Base-by-base conservation (phyloP, 2,113 vertebrate genomes). In the Pseudolaguvia tuberculata region DNA sequence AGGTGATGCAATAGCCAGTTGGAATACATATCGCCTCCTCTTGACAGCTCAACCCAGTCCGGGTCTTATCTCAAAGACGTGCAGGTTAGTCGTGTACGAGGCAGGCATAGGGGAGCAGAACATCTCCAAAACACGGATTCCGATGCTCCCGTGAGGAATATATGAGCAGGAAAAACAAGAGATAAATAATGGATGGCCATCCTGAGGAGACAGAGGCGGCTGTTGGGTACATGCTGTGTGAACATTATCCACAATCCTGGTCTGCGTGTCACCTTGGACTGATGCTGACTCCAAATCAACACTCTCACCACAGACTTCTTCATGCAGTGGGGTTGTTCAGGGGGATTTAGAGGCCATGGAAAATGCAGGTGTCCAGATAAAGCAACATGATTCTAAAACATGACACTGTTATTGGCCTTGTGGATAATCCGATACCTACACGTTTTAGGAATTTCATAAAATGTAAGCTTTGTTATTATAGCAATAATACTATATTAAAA, bases 181-280 rank as follows among this genome's bases (percentile, higher is more conserved):
- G 61, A 82, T 87, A 84, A 85, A 89, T 87, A 86, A 86, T 87
- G 82, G 81, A 88, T 83, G 82, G 48, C 42, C 58, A 66, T 81
- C 69, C 63, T 78, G 59, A 78, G 75, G 70, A 81, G 71, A 75
- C 51, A 58, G 69, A 74, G 77, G 74, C 50, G 65, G 71, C 75
- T 53, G 78, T 72, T 68, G 70, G 71, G 77, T 78, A 80, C 68
- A 81, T 47, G 70, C 50, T 58, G 68, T 79, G 76, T 74, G 67
- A 81, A 81, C 59, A 80, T 72, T 62, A 67, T 55, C 70, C 50
- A 47, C 68, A 72, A 57, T 42, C 65, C 63, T 31, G 57, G 55
- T 45, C 72, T 55, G 48, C 29, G 42, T 75, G 80, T 75, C 72
- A 78, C 80, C 72, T 77, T 81, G 76, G 78, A 73, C 65, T 47